Percentiles rank a stretch among this genome's conserved stretches.
phyloP scores from a whole-genome alignment of 2,888 invertebrate genomes.

The Steinernema hermaphroditum region DNA sequence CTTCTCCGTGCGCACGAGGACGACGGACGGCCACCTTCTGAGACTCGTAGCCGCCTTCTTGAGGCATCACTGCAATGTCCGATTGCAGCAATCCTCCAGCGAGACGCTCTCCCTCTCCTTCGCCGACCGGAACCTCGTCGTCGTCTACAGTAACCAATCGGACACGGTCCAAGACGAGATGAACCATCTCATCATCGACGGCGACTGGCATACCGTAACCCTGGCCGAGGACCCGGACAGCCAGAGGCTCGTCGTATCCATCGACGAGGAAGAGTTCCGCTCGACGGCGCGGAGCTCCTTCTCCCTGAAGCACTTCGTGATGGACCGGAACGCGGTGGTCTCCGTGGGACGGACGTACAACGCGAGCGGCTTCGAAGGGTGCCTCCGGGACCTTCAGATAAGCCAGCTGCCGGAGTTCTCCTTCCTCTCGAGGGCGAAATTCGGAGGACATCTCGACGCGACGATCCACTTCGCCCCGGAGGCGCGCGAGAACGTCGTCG shows the following conservation, averaged over 20 bases:
- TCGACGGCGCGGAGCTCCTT: conserved; percentile 36
- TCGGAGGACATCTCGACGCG: conserved; percentile 31
- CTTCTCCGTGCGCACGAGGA: conserved; percentile 38
- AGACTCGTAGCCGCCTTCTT: conserved; percentile 40
- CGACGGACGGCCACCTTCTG: conserved; percentile 33
- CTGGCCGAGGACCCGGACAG: conserved; percentile 38
- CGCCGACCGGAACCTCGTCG: conserved; percentile 28
- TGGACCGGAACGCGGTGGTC: conserved; percentile 35
- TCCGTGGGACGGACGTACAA: conserved; percentile 35
- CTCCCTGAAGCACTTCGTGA: conserved; percentile 36
- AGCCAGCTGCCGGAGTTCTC: conserved; percentile 42
- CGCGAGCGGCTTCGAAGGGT: conserved; percentile 42
- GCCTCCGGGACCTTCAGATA: conserved; percentile 40
- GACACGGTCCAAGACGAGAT: conserved; percentile 34
- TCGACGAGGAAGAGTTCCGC: conserved; percentile 31
- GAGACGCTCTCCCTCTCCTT: conserved; percentile 39
- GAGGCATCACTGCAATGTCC: neutral
- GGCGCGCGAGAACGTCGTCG: conserved; percentile 31
- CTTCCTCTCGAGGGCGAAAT: conserved; percentile 35
- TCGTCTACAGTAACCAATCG: conserved; percentile 37
- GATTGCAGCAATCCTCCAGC: conserved; percentile 35
- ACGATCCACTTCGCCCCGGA: conserved; percentile 34
- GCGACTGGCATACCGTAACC: conserved; percentile 40
- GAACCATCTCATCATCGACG: conserved; percentile 33
- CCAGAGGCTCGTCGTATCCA: conserved; percentile 37